A percentile compares a stretch with the other conserved stretches of the same genome.
Conservation (phyloP, 64 coral and sea anemone genomes). For the Montipora cactus region DNA sequence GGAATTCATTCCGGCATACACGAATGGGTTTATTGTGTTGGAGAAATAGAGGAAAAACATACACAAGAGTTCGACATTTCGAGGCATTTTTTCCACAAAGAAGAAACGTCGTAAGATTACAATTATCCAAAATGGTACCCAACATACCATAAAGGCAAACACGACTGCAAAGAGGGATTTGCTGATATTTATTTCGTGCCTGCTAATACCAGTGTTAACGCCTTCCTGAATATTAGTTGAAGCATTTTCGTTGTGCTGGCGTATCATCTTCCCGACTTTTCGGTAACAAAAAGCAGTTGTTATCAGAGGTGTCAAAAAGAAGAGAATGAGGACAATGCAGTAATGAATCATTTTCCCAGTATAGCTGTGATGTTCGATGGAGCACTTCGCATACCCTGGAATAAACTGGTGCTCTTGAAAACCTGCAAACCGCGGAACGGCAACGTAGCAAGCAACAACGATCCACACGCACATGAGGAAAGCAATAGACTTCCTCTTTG, state of each 20-base stretch:
- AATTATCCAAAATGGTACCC: background rate
- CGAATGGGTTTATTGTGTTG: background rate
- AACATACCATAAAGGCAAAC: background rate
- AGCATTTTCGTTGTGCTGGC: background rate
- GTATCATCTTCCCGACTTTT: background rate
- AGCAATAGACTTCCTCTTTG: background rate
- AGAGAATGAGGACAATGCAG: background rate
- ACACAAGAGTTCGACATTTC: background rate
- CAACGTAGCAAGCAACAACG: background rate
- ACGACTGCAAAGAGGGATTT: slow-evolving; percentile 5
- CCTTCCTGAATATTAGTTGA: background rate
- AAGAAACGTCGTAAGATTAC: background rate
- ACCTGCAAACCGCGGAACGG: background rate
- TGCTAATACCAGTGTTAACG: background rate
- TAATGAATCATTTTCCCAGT: background rate
- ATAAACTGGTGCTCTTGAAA: background rate
- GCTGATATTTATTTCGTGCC: background rate
- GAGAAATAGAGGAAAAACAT: background rate
- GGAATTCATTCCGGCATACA: background rate
- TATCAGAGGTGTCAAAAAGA: background rate
- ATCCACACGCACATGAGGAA: background rate
- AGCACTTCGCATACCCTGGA: background rate
- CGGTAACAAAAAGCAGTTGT: background rate
- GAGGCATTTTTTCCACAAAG: background rate
- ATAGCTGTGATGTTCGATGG: background rate